These are phyloP conservation scores for Pachyuromys duprasi DNA, from an alignment of 2,797 vertebrate species.

Conservation along the genomic window DNA sequence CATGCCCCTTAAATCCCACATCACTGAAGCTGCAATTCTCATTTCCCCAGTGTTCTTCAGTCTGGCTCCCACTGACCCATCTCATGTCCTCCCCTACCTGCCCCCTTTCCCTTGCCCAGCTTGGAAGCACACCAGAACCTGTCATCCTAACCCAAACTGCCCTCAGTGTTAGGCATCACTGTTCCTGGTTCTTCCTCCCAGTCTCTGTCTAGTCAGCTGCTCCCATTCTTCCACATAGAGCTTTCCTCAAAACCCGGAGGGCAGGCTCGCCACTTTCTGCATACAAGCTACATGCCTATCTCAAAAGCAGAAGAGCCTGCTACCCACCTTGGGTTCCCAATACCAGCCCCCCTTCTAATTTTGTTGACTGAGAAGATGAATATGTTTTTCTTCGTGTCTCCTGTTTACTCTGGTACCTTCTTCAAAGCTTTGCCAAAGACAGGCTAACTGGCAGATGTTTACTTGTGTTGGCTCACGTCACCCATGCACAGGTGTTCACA, in stretches of 20 bases:
- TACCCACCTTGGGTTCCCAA: not conserved
- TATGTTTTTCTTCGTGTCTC: not conserved
- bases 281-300: not conserved
- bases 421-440: not conserved
- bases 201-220: not conserved
- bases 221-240: not conserved
- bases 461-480: not conserved
- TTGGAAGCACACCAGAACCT: not conserved
- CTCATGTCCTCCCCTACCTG: not conserved
- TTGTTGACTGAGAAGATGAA: not conserved
- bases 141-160: not conserved
- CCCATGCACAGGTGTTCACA: not conserved
- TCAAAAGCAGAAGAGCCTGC: not conserved
- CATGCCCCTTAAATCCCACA: not conserved
- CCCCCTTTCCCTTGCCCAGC: not conserved
- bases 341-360: not conserved
- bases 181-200: not conserved
- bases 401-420: conserved; percentile 27
- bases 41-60: not conserved
- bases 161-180: not conserved
- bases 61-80: not conserved
- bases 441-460: not conserved
- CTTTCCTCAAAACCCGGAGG: not conserved
- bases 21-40: not conserved
- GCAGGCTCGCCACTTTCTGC: not conserved